Conservation (phyloP, 2,888 invertebrate species). For the Tachina lurida region DNA sequence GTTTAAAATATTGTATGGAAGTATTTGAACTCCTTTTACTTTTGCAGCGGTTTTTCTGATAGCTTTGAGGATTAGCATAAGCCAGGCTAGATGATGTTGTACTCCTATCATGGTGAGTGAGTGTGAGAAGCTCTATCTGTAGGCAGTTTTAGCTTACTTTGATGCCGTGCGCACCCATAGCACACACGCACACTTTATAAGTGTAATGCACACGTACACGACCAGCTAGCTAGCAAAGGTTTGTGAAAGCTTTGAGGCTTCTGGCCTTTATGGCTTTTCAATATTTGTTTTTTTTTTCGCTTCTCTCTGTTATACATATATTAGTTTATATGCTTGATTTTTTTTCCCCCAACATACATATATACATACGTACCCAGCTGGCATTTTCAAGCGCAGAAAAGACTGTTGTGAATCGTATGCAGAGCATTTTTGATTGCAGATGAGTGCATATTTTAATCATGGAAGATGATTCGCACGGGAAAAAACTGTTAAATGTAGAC, state of each 20-base stretch:
- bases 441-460: no score
- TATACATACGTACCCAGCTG: not conserved
- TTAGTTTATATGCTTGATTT: not conserved
- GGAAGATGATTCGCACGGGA: no score
- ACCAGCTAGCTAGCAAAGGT: constrained; percentile 33
- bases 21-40: constrained; percentile 63
- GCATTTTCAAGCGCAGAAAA: no score
- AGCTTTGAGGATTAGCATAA: constrained; percentile 70
- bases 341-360: not conserved
- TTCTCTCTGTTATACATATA: not conserved
- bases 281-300: constrained; percentile 52
- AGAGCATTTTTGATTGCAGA: no score
- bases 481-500: no score
- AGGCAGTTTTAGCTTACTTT: constrained; percentile 58
- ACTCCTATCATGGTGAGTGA: not conserved
- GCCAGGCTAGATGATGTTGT: constrained; percentile 31
- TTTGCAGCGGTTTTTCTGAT: constrained; percentile 65
- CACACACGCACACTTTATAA: not conserved
- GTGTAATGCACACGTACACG: not conserved
- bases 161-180: constrained; percentile 13
- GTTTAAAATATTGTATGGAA: constrained; percentile 1
- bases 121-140: constrained; percentile 36
- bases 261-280: constrained; percentile 69
- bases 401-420: no score
- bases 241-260: constrained; percentile 59